phyloP scores from a whole-genome alignment of 2,113 vertebrate genomes.

The Bos indicus region DNA sequence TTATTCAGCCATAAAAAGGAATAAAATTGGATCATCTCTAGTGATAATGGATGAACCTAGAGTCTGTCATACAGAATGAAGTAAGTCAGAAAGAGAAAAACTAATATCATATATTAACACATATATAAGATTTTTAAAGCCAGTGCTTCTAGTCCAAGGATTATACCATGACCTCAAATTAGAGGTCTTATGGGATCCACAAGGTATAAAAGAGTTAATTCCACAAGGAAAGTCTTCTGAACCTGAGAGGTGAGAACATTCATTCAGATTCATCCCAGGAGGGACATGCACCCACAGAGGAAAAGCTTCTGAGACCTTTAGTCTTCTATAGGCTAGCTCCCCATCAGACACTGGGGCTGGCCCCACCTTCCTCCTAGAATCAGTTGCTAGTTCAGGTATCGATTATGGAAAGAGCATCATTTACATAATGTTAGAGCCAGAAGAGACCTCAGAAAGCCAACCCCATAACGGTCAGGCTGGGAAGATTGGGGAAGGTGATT shows the following conservation, averaged over 20 bases:
- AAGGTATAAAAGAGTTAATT: background rate
- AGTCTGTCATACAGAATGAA: background rate
- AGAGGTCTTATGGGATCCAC: background rate
- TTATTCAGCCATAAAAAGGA: background rate
- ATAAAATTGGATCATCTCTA: background rate
- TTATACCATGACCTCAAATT: background rate
- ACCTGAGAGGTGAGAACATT: background rate
- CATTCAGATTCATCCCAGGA: background rate
- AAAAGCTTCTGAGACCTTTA: background rate
- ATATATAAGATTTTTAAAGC: background rate
- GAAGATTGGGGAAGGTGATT: background rate
- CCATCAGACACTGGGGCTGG: background rate
- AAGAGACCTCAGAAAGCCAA: background rate
- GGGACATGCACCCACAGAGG: fast-evolving
- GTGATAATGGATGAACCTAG: background rate
- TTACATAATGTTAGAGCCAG: background rate
- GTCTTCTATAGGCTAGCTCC: background rate
- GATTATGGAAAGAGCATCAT: background rate
- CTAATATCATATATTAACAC: background rate
- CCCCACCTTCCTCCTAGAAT: background rate
- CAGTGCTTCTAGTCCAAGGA: background rate
- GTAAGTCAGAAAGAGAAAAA: background rate
- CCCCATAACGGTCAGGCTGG: background rate
- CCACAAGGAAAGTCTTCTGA: background rate
- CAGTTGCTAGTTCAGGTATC: background rate